A percentile compares a stretch with the other conserved stretches of the same genome.
Evolutionary conservation across 2,888 invertebrate genomes (phyloP).

Genomic region (Drosophila basisetae): DNA sequence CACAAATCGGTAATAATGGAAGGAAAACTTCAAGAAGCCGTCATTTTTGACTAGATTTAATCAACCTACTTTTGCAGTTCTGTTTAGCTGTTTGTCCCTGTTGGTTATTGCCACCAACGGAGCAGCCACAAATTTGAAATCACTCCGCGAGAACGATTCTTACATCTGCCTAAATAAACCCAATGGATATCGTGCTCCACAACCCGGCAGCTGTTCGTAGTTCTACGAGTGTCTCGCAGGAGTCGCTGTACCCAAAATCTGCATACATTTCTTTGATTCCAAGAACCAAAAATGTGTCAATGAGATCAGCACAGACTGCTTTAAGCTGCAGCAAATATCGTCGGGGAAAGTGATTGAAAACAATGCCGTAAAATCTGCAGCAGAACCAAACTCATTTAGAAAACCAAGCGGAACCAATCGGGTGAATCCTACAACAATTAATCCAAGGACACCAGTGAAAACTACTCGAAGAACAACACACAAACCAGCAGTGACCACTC

Average conservation of each 20-base stretch:
- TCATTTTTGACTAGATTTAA: neutral
- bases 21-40: neutral
- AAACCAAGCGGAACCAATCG: no score
- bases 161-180: slow-evolving; percentile 9
- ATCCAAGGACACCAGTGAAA: neutral
- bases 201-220: slow-evolving; percentile 9
- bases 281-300: slow-evolving; percentile 12
- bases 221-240: slow-evolving; percentile 18
- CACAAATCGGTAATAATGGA: slow-evolving; percentile 15
- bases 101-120: slow-evolving; percentile 4
- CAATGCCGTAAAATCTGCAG: no score
- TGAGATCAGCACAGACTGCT: slow-evolving; percentile 13
- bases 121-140: slow-evolving; percentile 12
- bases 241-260: slow-evolving; percentile 14
- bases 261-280: slow-evolving; percentile 9
- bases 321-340: neutral
- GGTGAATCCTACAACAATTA: no score
- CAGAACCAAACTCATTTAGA: no score
- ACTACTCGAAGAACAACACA: neutral
- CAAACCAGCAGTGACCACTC: no score
- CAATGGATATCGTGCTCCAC: slow-evolving; percentile 8
- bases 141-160: slow-evolving; percentile 2
- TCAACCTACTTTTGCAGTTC: slow-evolving; percentile 13
- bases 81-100: slow-evolving; percentile 17
- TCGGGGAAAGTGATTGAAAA: neutral